Base-by-base conservation (phyloP, 30 jellyfish, hydroid and myxozoan genomes). In the Aurelia aurita region DNA sequence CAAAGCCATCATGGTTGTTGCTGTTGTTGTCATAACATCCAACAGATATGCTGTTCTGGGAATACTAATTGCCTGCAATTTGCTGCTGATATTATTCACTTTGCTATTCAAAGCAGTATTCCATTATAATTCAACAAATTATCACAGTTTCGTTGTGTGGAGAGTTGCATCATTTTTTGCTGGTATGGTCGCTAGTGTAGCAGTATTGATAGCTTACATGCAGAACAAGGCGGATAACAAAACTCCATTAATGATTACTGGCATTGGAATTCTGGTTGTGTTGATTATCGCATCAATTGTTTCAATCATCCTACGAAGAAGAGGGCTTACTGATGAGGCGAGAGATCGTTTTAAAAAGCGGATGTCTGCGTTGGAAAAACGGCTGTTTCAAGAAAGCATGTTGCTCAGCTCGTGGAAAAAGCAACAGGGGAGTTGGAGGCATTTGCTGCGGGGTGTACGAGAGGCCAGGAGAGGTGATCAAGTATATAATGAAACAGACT, bases 121-220 rank as follows among this genome's bases (percentile, higher is more conserved):
- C 87, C 84, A 85, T 11, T 80, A 65, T 60, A 64, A 47, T 46
- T 84, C 97, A 26, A 72, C 95, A 14, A 94, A 88, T 69, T 88
- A 80, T 31, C 87, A 69, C 58, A 84, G 97, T 59, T 60, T 94
- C 43, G 55, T 84, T 23, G 84, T 90, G 15, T 94, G 99, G 99
- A 72, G 99, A 23, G 88, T 94, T 25, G 89, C 90, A 27, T 73
- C 96, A n/a, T 94, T 87, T 87, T 79, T 47, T 8, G 27, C 90
- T 6, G 45, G 86, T 19, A 20, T 61, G 19, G 58, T 89, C 8
- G 93, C 92, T 44, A 83, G 95, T 12, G 81, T 77, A 0, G 92
- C 97, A 18, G 95, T 88, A 43, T 28, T 84, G 25, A 74, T 89
- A 1, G 97, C 99, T 9, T 53, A 18, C 46, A 60, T 60, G 19